Evolutionary conservation across 1,140 invertebrate species (phyloP).

Genomic region (Drosophila sturtevanti): DNA sequence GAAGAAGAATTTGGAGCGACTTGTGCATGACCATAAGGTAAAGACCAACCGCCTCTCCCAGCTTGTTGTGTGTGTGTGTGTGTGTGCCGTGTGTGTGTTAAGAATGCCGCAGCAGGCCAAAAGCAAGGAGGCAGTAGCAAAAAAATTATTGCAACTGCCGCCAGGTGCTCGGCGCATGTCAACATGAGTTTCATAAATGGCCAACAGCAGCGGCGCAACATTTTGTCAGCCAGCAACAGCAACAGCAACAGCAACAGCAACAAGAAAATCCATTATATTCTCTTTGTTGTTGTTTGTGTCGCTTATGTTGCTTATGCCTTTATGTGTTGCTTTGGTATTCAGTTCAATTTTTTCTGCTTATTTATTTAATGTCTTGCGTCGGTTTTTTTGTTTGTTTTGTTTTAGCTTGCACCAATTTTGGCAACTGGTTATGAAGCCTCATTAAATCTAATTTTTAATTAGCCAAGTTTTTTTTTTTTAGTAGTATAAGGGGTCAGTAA

Average conservation of each 20-base stretch:
- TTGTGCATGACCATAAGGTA: slow-evolving; percentile 75
- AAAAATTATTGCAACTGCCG: slow-evolving; percentile 72
- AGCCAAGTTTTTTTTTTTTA: slow-evolving; percentile 49
- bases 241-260: slow-evolving; percentile 39
- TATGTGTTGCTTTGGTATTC: slow-evolving; percentile 74
- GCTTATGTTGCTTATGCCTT: slow-evolving; percentile 65
- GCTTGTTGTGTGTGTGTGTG: background rate
- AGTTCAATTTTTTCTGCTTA: slow-evolving; percentile 72
- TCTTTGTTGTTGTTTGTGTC: slow-evolving; percentile 39
- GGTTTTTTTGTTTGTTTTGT: slow-evolving; percentile 41
- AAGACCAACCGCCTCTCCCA: slow-evolving; percentile 1
- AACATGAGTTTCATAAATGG: slow-evolving; percentile 80
- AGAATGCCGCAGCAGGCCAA: slow-evolving; percentile 70
- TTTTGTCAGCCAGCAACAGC: slow-evolving; percentile 57
- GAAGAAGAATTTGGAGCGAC: slow-evolving; percentile 70
- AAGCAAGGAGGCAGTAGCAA: slow-evolving; percentile 41
- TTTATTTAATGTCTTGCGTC: slow-evolving; percentile 48
- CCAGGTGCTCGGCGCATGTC: slow-evolving; percentile 74
- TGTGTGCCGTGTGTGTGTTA: slow-evolving; percentile 48
- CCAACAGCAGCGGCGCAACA: slow-evolving; percentile 52
- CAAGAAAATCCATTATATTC: slow-evolving; percentile 71
- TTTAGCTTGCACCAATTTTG: slow-evolving; percentile 59
- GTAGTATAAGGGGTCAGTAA: background rate
- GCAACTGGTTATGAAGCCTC: slow-evolving; percentile 80
- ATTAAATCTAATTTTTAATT: slow-evolving; percentile 80